Evolutionary conservation across 1,140 invertebrate genomes (phyloP), one percentile per base, ranked within the genome.

Genomic region (Anoplolepis gracilipes): DNA sequence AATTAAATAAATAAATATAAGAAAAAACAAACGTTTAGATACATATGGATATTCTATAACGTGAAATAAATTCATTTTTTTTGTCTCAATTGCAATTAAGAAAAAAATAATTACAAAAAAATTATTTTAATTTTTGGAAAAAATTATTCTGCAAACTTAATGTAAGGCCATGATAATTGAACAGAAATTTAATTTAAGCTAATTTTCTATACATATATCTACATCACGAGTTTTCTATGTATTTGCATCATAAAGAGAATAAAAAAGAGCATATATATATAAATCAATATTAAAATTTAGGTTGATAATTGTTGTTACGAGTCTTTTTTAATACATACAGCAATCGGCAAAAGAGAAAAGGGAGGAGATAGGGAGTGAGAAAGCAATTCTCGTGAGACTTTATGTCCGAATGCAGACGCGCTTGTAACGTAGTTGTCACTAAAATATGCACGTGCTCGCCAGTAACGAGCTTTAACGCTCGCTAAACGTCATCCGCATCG

Each of bases 281-380:
- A 87, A 49, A 4, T 49, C 16, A 49, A 49, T 16, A 46, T 46
- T 46, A 49, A 49, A 46, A 2, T 13, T 2, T 46, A 46, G 87
- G 39, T 10, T 92, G 90, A 85, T 91, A 86, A 19, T 46, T 49
- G 88, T 70, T 87, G 92, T 86, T 88, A 84, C 86, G 79, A 84
- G 85, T 87, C 86, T 92, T 93, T 87, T 88, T 92, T 87, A 90
- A 87, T 89, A 90, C 93, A 93, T 93, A 90, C 93, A 94, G 93
- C 91, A 93, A 94, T 94, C 92, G 91, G 16, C 5, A 19, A 16
- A 49, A 1, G 4, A 49, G 46, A 16, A 49, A 49, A 16, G 46
- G 13, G n/a, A n/a, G 46, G 13, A 49, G 16, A 49, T 49, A 5
- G 61, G 86, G 76, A 84, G 73, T 79, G 36, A 42, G 33, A 72